Conservation (phyloP, 1,140 invertebrate genomes). For the Lepidurus packardi region DNA sequence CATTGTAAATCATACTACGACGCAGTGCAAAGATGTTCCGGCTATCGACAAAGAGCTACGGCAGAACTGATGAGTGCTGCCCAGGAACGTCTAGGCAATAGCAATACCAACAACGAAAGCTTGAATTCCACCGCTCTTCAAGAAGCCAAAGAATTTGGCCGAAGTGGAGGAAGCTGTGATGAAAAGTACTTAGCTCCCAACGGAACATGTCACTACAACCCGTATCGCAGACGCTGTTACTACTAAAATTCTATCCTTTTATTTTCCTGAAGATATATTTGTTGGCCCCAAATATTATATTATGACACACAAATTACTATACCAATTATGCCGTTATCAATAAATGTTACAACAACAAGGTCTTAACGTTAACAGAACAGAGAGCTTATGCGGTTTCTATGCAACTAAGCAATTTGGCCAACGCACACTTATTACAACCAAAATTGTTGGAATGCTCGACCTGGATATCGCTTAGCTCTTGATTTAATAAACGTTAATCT, state of each 20-base stretch:
- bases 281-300: no score
- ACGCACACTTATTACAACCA: no score
- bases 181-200: constrained; percentile 4
- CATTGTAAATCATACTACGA: constrained; percentile 24
- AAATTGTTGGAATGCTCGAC: no score
- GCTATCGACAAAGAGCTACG: constrained; percentile 4
- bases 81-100: background rate
- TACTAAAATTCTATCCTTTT: background rate
- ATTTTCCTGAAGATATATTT: background rate
- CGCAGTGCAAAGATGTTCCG: constrained; percentile 12
- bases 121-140: background rate
- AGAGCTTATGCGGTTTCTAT: no score
- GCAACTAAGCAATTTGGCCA: no score
- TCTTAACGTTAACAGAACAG: no score
- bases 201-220: background rate
- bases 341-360: no score
- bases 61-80: background rate
- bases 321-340: no score
- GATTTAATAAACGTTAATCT: no score
- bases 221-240: background rate
- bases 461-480: no score
- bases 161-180: background rate
- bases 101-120: background rate
- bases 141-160: background rate
- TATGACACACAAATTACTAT: no score